Evolutionary conservation across 2,888 invertebrate genomes (phyloP).

Genomic region (Drosophila macrothrix): DNA sequence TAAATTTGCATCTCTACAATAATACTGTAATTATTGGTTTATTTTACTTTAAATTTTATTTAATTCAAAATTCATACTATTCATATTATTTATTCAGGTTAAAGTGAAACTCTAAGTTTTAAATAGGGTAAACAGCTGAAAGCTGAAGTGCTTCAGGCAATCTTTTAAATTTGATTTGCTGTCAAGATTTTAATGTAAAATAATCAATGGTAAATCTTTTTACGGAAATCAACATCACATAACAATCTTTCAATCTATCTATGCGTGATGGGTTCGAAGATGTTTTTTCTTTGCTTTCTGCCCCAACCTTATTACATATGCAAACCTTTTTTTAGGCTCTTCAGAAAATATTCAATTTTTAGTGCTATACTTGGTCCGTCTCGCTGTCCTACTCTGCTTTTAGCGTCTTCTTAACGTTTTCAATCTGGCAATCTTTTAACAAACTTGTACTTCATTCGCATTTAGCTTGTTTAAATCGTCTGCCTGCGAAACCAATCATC

Average conservation of each 20-base stretch:
- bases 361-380: not conserved
- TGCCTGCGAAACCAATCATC: constrained; percentile 10
- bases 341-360: not conserved
- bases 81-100: not conserved
- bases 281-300: not conserved
- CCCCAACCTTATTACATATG: constrained; percentile 5
- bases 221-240: constrained; percentile 6
- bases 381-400: not conserved
- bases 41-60: not conserved
- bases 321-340: constrained; percentile 4
- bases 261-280: not conserved
- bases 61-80: not conserved
- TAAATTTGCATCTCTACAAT: not conserved
- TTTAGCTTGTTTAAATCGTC: not conserved
- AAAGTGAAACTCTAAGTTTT: not conserved
- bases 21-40: not conserved
- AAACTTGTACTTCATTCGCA: constrained; percentile 3
- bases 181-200: not conserved
- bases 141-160: not conserved
- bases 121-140: not conserved
- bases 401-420: not conserved
- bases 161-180: constrained; percentile 1
- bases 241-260: constrained; percentile 10
- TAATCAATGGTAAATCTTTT: constrained; percentile 8
- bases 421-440: constrained; percentile 12